Percentiles rank a stretch among this genome's conserved stretches.
Conservation (phyloP, 2,113 vertebrate genomes). For the Alectura lathami region DNA sequence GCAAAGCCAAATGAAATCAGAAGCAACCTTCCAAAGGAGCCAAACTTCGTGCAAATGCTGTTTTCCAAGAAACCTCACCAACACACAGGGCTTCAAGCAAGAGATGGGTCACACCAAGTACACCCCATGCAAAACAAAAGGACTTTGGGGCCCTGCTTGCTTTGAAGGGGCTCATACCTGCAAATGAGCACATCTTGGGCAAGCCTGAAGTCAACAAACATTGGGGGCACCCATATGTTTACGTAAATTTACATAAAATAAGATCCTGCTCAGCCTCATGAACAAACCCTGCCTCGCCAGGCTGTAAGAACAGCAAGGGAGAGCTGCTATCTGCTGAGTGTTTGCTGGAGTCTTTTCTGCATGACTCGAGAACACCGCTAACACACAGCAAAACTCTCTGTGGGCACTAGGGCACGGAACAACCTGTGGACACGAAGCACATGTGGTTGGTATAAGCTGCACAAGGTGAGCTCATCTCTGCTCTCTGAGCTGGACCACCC, state of each 20-base stretch:
- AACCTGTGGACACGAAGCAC: not conserved
- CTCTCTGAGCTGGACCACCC: not conserved
- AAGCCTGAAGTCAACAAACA: not conserved
- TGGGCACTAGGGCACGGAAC: not conserved
- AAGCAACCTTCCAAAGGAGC: not conserved
- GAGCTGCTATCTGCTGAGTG: not conserved
- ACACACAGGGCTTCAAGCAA: rapidly evolving
- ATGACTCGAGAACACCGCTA: rapidly evolving
- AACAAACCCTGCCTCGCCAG: not conserved
- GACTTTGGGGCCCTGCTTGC: not conserved
- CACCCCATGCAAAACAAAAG: not conserved
- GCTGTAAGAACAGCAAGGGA: not conserved
- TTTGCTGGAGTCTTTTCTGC: not conserved
- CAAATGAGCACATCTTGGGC: not conserved
- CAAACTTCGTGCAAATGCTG: not conserved
- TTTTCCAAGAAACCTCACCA: not conserved
- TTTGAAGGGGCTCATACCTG: not conserved
- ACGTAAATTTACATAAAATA: not conserved
- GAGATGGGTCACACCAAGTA: not conserved
- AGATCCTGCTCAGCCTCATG: not conserved
- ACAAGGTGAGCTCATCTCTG: not conserved
- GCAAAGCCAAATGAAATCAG: not conserved
- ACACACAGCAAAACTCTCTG: not conserved
- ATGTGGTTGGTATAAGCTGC: not conserved
- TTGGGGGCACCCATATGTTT: not conserved